These are phyloP conservation scores for Aphelinus certus DNA, from an alignment of 1,140 invertebrate species.

Conservation along the genomic window DNA sequence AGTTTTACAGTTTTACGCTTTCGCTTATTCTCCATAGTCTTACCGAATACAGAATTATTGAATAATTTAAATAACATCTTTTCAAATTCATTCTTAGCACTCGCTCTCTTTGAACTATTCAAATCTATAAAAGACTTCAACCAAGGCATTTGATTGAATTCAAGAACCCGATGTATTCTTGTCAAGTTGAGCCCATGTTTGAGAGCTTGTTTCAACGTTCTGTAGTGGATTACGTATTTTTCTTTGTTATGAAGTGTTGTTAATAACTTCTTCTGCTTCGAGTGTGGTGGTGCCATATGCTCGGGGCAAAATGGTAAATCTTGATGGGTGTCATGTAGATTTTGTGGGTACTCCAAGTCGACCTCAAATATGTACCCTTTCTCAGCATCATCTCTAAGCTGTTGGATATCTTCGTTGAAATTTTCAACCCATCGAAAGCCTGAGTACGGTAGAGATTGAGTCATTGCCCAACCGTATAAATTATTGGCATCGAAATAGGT, in stretches of 20 bases:
- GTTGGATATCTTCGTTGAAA: neutral
- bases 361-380: no score
- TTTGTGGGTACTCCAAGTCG: no score
- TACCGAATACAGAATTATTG: slow-evolving; percentile 62
- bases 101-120: slow-evolving; percentile 54
- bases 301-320: slow-evolving; percentile 11
- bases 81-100: slow-evolving; percentile 50
- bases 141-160: slow-evolving; percentile 58
- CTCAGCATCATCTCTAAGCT: neutral
- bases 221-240: neutral
- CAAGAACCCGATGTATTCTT: slow-evolving; percentile 56
- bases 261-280: neutral
- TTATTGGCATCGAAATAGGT: slow-evolving; percentile 10
- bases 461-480: slow-evolving; percentile 4
- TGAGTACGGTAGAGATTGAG: neutral
- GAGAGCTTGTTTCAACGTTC: neutral
- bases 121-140: slow-evolving; percentile 61
- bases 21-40: slow-evolving; percentile 62
- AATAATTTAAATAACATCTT: slow-evolving; percentile 62
- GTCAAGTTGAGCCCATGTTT: slow-evolving; percentile 53
- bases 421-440: neutral
- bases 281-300: neutral
- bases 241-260: neutral
- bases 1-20: slow-evolving; percentile 55
- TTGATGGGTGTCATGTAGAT: no score